These are phyloP conservation scores for Paedocypris sp. DNA, from an alignment of 2,113 vertebrate genomes.

Conservation along the genomic window DNA sequence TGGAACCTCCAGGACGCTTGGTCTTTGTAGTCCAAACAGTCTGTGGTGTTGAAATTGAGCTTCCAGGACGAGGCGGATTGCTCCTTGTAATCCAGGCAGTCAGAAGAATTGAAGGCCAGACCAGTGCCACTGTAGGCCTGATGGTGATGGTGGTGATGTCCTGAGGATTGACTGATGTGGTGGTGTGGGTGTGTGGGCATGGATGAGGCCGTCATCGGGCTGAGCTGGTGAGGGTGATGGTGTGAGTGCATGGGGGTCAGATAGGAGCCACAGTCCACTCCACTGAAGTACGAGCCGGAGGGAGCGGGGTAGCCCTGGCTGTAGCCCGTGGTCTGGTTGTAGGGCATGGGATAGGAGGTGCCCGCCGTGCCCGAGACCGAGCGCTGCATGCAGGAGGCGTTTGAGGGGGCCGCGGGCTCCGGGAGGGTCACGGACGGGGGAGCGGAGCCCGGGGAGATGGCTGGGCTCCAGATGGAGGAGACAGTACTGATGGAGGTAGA, in stretches of 20 bases:
- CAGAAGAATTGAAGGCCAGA: slow-evolving; percentile 88
- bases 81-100: slow-evolving; percentile 99
- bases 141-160: slow-evolving; percentile 85
- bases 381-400: slow-evolving; percentile 93
- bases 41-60: slow-evolving; percentile 95
- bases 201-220: slow-evolving; percentile 86
- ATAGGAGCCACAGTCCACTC: slow-evolving; percentile 93
- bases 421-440: slow-evolving; percentile 67
- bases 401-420: slow-evolving; percentile 69
- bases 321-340: slow-evolving; percentile 84
- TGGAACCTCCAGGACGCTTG: slow-evolving; percentile 98
- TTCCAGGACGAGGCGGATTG: slow-evolving; percentile 87
- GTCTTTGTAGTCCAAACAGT: slow-evolving; percentile 99
- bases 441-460: slow-evolving; percentile 82
- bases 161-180: slow-evolving; percentile 80
- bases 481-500: slow-evolving; percentile 77
- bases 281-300: slow-evolving; percentile 86
- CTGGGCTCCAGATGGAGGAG: slow-evolving; percentile 94
- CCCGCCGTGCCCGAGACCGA: slow-evolving; percentile 58
- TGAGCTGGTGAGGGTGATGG: slow-evolving; percentile 85
- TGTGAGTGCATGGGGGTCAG: slow-evolving; percentile 94
- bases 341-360: slow-evolving; percentile 86
- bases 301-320: slow-evolving; percentile 81
- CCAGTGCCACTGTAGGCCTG: slow-evolving; percentile 77
- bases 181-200: slow-evolving; percentile 80